Conservation (phyloP, 2,113 vertebrate species). For the Microtus pennsylvanicus region DNA sequence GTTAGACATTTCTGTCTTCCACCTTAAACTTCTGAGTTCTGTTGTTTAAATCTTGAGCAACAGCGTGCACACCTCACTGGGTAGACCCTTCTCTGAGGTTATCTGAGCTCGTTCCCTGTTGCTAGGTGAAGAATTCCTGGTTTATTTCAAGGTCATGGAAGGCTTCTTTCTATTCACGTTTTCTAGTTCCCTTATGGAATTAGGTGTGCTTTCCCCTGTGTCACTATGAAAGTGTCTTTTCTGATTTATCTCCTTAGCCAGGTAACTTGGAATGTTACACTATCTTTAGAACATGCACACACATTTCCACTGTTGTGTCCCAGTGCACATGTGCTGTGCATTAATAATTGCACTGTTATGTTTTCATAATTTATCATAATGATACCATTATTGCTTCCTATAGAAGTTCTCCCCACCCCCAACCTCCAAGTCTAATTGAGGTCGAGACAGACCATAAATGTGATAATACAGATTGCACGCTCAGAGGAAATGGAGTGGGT, state of each 20-base stretch:
- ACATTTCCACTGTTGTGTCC: constrained; percentile 65
- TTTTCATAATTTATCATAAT: constrained; percentile 83
- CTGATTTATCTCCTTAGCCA: constrained; percentile 47
- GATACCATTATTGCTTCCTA: constrained; percentile 73
- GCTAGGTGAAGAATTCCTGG: constrained; percentile 30
- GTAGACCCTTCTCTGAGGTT: constrained; percentile 40
- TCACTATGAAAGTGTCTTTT: constrained; percentile 46
- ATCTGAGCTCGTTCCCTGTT: neutral
- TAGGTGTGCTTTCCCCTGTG: constrained; percentile 19
- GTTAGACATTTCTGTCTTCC: neutral
- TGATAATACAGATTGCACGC: constrained; percentile 65
- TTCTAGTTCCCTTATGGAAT: constrained; percentile 50
- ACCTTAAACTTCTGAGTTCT: constrained; percentile 28
- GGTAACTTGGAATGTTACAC: constrained; percentile 36
- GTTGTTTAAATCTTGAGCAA: constrained; percentile 34
- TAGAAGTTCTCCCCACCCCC: constrained; percentile 37
- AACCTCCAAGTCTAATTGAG: constrained; percentile 78
- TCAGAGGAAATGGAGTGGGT: constrained; percentile 78
- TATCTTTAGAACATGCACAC: constrained; percentile 2
- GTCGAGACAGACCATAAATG: constrained; percentile 76
- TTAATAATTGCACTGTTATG: constrained; percentile 78
- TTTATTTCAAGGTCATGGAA: constrained; percentile 50
- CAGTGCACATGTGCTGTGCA: constrained; percentile 70
- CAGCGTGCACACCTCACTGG: neutral
- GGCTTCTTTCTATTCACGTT: constrained; percentile 53